These are phyloP conservation scores for Hystrix brachyura DNA, from an alignment of 2,113 vertebrate species.

Conservation along the genomic window DNA sequence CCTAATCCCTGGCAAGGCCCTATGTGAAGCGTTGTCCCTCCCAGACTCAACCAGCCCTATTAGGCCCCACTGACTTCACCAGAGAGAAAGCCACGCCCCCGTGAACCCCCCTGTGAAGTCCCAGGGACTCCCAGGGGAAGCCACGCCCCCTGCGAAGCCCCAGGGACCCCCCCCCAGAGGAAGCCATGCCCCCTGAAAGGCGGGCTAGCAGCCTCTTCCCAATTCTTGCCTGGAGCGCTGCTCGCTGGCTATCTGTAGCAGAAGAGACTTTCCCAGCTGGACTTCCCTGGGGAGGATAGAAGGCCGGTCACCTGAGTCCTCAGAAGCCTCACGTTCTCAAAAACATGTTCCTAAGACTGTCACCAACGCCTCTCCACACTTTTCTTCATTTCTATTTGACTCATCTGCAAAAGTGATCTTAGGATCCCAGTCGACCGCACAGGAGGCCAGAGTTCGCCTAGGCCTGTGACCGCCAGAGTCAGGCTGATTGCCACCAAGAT, in stretches of 20 bases:
- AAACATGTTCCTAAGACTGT: not conserved
- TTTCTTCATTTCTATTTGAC: not conserved
- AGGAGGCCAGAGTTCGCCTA: not conserved
- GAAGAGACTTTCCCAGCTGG: not conserved
- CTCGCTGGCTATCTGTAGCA: not conserved
- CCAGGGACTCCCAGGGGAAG: not conserved
- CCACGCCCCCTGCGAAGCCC: not conserved
- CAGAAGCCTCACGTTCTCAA: not conserved
- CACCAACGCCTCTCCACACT: not conserved
- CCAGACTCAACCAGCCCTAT: not conserved
- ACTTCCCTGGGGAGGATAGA: not conserved
- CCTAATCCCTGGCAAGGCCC: not conserved
- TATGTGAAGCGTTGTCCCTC: not conserved
- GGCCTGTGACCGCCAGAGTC: not conserved
- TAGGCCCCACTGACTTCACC: not conserved
- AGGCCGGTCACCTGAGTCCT: not conserved
- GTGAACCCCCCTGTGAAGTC: not conserved
- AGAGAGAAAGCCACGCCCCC: not conserved
- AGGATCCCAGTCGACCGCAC: not conserved
- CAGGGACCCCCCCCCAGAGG: too few species aligned
- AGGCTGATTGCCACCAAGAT: not conserved
- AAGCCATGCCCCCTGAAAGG: not conserved
- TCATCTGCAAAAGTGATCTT: not conserved
- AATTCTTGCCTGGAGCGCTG: not conserved
- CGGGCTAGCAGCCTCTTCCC: not conserved